phyloP scores from a whole-genome alignment of 2,888 invertebrate species.

The Cheilosia urbana region DNA sequence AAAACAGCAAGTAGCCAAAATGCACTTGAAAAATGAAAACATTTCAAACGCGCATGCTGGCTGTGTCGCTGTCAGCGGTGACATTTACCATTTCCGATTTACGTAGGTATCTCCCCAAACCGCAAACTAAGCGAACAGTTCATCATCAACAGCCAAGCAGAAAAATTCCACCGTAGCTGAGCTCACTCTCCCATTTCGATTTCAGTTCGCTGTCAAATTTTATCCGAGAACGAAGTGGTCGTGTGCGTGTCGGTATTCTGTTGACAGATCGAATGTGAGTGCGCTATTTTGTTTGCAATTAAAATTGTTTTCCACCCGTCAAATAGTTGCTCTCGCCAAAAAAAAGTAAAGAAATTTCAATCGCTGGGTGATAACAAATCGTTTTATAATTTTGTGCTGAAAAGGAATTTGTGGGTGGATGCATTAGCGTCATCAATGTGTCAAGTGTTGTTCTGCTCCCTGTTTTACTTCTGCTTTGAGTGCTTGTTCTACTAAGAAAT shows the following conservation, averaged over 20 bases:
- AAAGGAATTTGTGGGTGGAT: slow-evolving; percentile 33
- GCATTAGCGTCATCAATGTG: slow-evolving; percentile 41
- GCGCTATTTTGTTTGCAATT: slow-evolving; percentile 18
- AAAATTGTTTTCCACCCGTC: background rate
- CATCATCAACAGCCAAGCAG: background rate
- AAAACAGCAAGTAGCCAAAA: background rate
- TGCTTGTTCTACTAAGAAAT: background rate
- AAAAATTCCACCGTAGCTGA: slow-evolving; percentile 29
- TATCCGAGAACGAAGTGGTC: slow-evolving; percentile 40
- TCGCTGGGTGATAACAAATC: background rate
- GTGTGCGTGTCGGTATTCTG: slow-evolving; percentile 27
- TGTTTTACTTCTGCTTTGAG: background rate
- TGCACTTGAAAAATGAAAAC: too few relatives aligned
- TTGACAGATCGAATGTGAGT: slow-evolving; percentile 46
- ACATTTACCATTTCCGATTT: slow-evolving; percentile 3
- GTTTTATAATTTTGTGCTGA: slow-evolving; percentile 3
- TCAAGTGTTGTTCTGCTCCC: slow-evolving; percentile 27
- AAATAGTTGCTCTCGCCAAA: background rate
- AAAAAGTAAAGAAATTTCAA: slow-evolving; percentile 11
- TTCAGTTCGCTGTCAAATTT: slow-evolving; percentile 71
- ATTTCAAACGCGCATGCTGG: slow-evolving; percentile 30
- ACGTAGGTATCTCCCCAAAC: too few relatives aligned
- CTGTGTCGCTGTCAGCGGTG: slow-evolving; percentile 50
- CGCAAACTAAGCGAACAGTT: slow-evolving; percentile 46
- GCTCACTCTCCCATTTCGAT: slow-evolving; percentile 39